phyloP scores from a whole-genome alignment of 2,113 vertebrate species.

The Cephalopholis sonnerati region DNA sequence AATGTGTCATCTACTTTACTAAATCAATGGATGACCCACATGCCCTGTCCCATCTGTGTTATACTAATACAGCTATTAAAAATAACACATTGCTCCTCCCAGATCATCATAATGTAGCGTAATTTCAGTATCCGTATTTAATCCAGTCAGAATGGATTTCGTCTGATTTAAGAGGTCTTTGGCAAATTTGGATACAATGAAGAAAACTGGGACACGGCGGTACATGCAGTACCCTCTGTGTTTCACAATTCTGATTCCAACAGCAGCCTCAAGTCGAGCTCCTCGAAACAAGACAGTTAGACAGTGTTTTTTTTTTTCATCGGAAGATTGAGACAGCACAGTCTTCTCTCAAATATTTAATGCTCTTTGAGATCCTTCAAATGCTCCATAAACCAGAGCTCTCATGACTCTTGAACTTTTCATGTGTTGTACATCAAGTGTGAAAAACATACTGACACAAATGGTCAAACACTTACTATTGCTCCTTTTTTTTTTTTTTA shows the following conservation, averaged over 20 bases:
- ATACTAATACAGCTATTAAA: constrained; percentile 37
- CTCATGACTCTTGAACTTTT: constrained; percentile 18
- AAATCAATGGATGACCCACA: constrained; percentile 36
- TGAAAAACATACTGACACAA: constrained; percentile 24
- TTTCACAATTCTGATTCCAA: constrained; percentile 52
- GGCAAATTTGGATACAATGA: constrained; percentile 62
- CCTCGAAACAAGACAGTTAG: constrained; percentile 28
- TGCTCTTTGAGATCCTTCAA: constrained; percentile 24
- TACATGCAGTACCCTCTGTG: constrained; percentile 40
- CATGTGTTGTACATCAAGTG: background rate
- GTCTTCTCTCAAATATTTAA: constrained; percentile 21
- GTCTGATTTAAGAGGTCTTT: constrained; percentile 61
- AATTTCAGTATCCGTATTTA: constrained; percentile 34
- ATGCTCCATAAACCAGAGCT: background rate
- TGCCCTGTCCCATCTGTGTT: constrained; percentile 29
- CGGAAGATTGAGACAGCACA: constrained; percentile 28
- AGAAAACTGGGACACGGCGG: constrained; percentile 66
- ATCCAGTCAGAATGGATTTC: constrained; percentile 57
- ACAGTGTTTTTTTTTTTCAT: constrained; percentile 1
- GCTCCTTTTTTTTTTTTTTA: background rate
- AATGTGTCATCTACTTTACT: constrained; percentile 33
- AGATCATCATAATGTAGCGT: constrained; percentile 25
- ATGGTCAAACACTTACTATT: constrained; percentile 25
- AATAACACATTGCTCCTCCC: constrained; percentile 30
- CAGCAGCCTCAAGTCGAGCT: constrained; percentile 47